A percentile compares a stretch with the other conserved stretches of the same genome.
Conservation (phyloP, 2,113 vertebrate species). For the Saguinus midas region DNA sequence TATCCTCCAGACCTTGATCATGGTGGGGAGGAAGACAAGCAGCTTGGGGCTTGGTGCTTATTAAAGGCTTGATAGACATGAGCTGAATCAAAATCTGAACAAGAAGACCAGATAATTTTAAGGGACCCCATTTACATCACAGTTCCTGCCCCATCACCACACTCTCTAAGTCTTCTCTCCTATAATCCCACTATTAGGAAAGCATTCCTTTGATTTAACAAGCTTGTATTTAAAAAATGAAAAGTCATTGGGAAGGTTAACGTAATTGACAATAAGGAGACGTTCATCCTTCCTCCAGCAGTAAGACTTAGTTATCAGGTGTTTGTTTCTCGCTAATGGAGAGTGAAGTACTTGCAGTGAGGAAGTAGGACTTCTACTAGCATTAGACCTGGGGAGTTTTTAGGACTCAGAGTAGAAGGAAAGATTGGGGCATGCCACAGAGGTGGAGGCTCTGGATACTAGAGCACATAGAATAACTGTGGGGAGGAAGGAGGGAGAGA, state of each 20-base stretch:
- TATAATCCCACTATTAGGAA: neutral
- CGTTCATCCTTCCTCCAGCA: too few species aligned
- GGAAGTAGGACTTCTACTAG: neutral
- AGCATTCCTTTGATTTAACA: neutral
- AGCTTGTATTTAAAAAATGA: neutral
- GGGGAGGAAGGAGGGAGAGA: neutral
- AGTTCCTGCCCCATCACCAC: neutral
- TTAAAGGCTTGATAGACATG: neutral
- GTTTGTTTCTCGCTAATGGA: neutral
- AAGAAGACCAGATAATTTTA: neutral
- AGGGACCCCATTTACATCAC: neutral
- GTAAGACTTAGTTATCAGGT: neutral
- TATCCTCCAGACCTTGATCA: neutral
- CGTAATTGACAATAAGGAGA: neutral
- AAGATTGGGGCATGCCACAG: neutral
- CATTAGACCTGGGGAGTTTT: neutral
- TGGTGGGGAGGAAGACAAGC: neutral
- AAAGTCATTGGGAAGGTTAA: neutral
- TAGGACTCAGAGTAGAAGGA: neutral
- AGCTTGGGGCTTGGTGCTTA: neutral
- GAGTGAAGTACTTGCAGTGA: neutral
- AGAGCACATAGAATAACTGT: neutral
- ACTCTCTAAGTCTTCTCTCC: neutral
- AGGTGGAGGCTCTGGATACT: neutral
- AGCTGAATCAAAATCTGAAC: neutral